Evolutionary conservation across 2,888 invertebrate species (phyloP), one percentile per base, ranked within the genome.

Genomic region (Orthosia cruda): DNA sequence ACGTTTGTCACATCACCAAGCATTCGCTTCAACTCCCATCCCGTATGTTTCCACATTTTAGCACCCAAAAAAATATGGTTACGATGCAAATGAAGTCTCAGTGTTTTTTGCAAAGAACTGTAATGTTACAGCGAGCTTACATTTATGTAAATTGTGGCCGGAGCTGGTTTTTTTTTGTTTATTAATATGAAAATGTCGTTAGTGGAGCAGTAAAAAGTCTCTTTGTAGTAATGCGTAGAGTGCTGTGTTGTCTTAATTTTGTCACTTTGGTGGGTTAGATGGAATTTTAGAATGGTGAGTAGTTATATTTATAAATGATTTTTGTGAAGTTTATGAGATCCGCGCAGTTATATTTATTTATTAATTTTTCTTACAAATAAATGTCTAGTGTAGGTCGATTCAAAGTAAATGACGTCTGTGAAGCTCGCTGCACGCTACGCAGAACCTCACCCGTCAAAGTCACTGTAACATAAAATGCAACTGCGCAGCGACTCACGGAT

Each of bases 121-220:
- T 78, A 81, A 87, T 87, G 77, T 83, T 58, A 80, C 81, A 78
- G 74, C 64, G 74, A 74, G 85, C 87, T 87, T 81, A 85, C 86
- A 83, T 86, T 86, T 87, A 85, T 87, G 87, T 83, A 87, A 87
- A 87, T 86, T 52, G 63, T 72, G 69, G 66, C 50, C 55, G 73
- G 67, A 64, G 57, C 71, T 73, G 70, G 13, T 70, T 74, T 83
- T 74, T 77, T 78, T 57, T 85, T 32, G 77, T 87, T 83, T 86
- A 80, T 80, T 87, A 87, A 80, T 85, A 87, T 83, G 71, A 83
- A 86, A 87, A 87, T 74, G 79, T 83, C 86, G 75, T 87, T 87
- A 86, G 74, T 77, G 58, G 54, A 75, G 68, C 62, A 16, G 74
- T 71, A 73, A 79, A 80, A 84, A 59, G 45, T 20, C n/a, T 47